Evolutionary conservation across 1,140 invertebrate species (phyloP).

Genomic region (Octopus sinensis): DNA sequence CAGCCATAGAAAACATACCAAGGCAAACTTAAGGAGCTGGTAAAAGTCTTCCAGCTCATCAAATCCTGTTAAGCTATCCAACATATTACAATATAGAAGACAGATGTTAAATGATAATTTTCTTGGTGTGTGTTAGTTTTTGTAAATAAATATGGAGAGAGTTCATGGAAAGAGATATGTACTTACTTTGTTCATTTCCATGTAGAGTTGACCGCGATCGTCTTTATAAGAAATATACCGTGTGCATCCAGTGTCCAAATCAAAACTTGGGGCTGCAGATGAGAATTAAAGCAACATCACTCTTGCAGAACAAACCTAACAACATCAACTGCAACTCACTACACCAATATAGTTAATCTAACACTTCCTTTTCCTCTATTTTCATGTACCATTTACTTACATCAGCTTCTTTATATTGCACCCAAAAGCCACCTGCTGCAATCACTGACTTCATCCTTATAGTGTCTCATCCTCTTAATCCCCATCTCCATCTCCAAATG

Average conservation of each 20-base stretch:
- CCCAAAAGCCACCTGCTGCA: background rate
- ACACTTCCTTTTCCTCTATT: background rate
- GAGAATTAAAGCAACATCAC: background rate
- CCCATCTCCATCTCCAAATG: no score
- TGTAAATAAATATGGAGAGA: background rate
- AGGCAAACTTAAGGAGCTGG: no score
- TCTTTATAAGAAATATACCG: constrained; percentile 10
- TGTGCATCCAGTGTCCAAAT: background rate
- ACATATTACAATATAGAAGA: no score
- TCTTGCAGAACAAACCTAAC: background rate
- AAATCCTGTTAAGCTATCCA: no score
- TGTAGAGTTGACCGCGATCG: background rate
- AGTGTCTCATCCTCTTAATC: no score
- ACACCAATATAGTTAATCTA: background rate
- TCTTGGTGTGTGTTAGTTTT: background rate
- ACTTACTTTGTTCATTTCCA: background rate
- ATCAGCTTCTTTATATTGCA: background rate
- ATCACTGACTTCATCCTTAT: background rate
- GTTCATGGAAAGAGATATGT: background rate
- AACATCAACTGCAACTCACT: background rate
- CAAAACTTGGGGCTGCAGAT: background rate
- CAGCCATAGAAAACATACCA: no score
- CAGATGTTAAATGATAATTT: background rate
- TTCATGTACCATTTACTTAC: background rate
- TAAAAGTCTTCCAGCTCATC: no score